These are phyloP conservation scores for Copsychus sechellarum DNA, from an alignment of 2,113 vertebrate species.

Conservation along the genomic window DNA sequence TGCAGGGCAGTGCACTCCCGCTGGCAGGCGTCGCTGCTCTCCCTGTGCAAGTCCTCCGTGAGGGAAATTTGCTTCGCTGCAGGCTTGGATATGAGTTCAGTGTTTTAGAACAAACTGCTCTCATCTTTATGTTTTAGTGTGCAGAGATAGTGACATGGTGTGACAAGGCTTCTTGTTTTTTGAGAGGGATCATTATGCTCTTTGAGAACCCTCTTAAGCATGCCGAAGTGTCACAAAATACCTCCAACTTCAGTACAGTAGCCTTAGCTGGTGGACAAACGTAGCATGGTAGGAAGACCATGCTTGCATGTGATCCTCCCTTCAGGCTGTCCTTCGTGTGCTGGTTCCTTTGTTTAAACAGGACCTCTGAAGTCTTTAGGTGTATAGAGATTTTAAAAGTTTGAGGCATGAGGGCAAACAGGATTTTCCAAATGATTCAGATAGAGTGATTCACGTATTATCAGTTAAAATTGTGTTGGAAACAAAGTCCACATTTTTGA, in stretches of 20 bases:
- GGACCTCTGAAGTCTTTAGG: neutral
- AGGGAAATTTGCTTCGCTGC: neutral
- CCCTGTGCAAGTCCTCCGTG: neutral
- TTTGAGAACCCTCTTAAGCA: neutral
- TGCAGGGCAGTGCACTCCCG: rapidly evolving
- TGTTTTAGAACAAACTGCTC: neutral
- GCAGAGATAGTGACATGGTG: neutral
- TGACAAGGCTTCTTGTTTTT: neutral
- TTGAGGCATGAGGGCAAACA: neutral
- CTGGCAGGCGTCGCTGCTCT: rapidly evolving
- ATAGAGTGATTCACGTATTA: neutral
- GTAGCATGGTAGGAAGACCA: neutral
- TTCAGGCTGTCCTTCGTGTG: rapidly evolving
- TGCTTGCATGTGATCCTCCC: neutral
- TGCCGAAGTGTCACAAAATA: neutral
- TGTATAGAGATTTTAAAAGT: neutral
- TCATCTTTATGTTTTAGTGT: rapidly evolving
- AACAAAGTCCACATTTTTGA: neutral
- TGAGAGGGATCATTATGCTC: neutral
- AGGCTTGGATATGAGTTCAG: neutral
- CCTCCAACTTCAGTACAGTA: neutral
- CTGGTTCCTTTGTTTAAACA: neutral
- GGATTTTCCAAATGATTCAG: neutral
- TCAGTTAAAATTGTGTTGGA: neutral
- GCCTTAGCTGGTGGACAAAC: neutral